Percentiles rank a stretch among this genome's conserved stretches.
Conservation (phyloP, 2,113 vertebrate genomes). For the Eulemur macaco region DNA sequence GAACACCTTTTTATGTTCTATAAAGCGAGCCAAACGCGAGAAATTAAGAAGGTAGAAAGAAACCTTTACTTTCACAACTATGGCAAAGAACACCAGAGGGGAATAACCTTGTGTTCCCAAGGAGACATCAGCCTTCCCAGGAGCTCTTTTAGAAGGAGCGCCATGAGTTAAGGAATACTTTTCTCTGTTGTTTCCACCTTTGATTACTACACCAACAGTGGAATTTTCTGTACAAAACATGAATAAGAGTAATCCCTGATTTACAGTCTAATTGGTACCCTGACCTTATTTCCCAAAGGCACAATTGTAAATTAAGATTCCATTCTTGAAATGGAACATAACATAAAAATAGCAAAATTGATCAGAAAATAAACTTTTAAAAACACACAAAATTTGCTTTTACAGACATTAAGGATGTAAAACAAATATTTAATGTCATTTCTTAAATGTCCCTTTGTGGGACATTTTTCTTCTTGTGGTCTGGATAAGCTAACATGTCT, state of each 20-base stretch:
- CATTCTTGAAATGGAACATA: conserved; percentile 30
- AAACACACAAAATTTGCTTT: conserved; percentile 46
- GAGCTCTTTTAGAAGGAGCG: not conserved
- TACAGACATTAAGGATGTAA: conserved; percentile 47
- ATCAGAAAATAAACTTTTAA: conserved; percentile 53
- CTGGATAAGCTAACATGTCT: conserved; percentile 17
- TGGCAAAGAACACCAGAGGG: not conserved
- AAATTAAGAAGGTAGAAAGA: not conserved
- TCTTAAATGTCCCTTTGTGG: conserved; percentile 38
- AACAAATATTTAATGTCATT: conserved; percentile 56
- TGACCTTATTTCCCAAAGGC: not conserved
- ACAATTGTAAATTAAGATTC: conserved; percentile 52
- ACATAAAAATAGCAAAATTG: conserved; percentile 54
- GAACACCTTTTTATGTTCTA: not conserved
- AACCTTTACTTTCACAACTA: not conserved
- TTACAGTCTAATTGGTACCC: not conserved
- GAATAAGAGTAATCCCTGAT: not conserved
- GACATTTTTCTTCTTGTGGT: conserved; percentile 53
- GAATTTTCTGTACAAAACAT: conserved; percentile 27
- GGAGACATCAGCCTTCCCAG: not conserved
- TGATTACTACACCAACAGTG: not conserved
- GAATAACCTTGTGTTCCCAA: not conserved
- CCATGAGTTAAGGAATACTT: not conserved
- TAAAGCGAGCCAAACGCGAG: not conserved
- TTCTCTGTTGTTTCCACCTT: not conserved